A percentile compares a stretch with the other conserved stretches of the same genome.
Conservation (phyloP, 53 echinoderm and acorn worm species). For the Zoroaster sp. region DNA sequence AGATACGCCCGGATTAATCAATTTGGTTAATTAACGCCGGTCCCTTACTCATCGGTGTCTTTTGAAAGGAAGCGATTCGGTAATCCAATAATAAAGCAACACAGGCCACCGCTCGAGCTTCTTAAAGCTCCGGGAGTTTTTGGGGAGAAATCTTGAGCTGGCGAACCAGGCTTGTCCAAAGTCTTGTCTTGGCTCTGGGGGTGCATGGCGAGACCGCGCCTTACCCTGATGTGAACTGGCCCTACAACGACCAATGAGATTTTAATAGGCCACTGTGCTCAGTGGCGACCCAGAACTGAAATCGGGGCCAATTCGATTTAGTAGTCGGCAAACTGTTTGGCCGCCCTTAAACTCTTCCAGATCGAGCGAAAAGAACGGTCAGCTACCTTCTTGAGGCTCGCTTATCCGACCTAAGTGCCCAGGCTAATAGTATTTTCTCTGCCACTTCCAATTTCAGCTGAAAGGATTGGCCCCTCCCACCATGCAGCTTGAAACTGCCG, state of each 20-base stretch:
- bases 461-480: conserved; percentile 49
- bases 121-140: neutral
- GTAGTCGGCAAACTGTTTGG: conserved; percentile 33
- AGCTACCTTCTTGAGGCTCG: conserved; percentile 12
- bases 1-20: conserved; percentile 67
- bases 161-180: neutral
- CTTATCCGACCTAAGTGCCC: conserved; percentile 51
- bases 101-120: conserved; percentile 40
- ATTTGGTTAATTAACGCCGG: conserved; percentile 68
- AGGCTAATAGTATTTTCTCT: conserved; percentile 38
- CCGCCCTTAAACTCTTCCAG: neutral
- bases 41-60: conserved; percentile 56
- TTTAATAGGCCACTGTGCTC: conserved; percentile 50
- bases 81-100: conserved; percentile 63
- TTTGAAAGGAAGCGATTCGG: conserved; percentile 45
- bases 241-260: conserved; percentile 54
- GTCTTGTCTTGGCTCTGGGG: neutral
- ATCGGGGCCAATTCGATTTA: conserved; percentile 59
- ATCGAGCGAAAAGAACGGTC: conserved; percentile 28
- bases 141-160: neutral
- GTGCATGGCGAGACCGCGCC: neutral
- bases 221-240: neutral
- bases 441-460: conserved; percentile 35
- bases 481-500: neutral
- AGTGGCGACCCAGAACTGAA: conserved; percentile 45